phyloP scores from a whole-genome alignment of 1,140 invertebrate genomes.

The Scaptodrosophila lebanonensis region DNA sequence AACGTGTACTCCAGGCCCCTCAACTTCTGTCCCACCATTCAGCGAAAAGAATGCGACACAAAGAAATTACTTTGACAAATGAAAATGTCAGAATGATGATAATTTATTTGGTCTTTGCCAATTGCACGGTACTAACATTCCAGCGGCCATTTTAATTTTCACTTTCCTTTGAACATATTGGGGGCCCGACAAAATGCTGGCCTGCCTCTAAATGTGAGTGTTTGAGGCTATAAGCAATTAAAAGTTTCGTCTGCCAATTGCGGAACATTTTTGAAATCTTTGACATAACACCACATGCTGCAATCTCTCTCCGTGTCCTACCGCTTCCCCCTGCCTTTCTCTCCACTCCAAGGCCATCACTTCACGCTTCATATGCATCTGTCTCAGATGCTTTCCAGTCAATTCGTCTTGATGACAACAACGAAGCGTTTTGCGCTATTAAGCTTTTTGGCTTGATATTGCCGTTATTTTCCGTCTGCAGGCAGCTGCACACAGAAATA shows the following conservation, averaged over 20 bases:
- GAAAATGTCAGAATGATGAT: conserved; percentile 74
- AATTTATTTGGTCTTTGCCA: conserved; percentile 72
- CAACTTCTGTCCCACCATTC: neutral
- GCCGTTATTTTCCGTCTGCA: conserved; percentile 48
- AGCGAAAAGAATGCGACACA: conserved; percentile 53
- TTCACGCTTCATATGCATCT: conserved; percentile 60
- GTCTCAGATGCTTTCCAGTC: conserved; percentile 65
- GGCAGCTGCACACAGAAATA: conserved; percentile 12
- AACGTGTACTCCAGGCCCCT: no score
- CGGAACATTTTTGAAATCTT: neutral
- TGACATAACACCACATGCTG: neutral
- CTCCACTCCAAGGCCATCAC: conserved; percentile 10
- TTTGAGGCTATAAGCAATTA: conserved; percentile 51
- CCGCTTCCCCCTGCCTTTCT: conserved; percentile 9
- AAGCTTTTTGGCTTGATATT: conserved; percentile 72
- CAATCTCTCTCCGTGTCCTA: conserved; percentile 3
- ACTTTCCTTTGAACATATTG: conserved; percentile 44
- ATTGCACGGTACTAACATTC: conserved; percentile 46
- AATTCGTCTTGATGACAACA: conserved; percentile 45
- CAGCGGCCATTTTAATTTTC: conserved; percentile 45
- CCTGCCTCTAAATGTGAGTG: neutral
- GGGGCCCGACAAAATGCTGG: conserved; percentile 2
- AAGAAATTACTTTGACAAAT: conserved; percentile 69
- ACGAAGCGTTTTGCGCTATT: conserved; percentile 64
- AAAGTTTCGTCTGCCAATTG: conserved; percentile 48